A percentile compares a stretch with the other conserved stretches of the same genome.
These are phyloP conservation scores for Phataginus tricuspis DNA, from an alignment of 2,797 vertebrate genomes.

Conservation along the genomic window DNA sequence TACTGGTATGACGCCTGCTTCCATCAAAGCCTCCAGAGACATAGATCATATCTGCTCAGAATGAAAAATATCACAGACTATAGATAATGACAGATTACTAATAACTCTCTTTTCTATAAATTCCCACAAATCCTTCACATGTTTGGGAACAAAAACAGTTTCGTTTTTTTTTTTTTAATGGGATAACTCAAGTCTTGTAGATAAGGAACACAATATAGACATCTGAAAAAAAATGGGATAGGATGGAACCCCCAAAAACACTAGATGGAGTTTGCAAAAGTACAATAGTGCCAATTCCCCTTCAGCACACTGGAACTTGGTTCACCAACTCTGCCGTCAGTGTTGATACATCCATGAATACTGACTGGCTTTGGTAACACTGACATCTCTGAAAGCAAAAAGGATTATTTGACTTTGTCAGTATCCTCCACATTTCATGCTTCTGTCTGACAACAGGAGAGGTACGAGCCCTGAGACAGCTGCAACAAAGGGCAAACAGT, in stretches of 20 bases:
- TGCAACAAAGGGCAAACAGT: neutral
- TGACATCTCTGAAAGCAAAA: neutral
- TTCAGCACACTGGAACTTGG: neutral
- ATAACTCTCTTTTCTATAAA: neutral
- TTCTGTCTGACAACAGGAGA: neutral
- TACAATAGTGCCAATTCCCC: neutral
- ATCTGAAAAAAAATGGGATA: neutral
- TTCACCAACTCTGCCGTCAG: neutral
- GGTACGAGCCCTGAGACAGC: neutral
- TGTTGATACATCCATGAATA: neutral
- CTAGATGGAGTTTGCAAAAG: neutral
- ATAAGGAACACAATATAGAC: neutral
- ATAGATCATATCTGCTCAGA: constrained; percentile 96
- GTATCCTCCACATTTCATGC: neutral
- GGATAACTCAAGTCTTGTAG: neutral
- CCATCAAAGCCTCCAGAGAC: constrained; percentile 98
- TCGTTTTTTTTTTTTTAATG: neutral
- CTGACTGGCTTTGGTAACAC: neutral
- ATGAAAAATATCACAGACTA: constrained; percentile 18
- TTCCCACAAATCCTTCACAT: neutral
- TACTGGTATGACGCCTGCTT: constrained; percentile 97
- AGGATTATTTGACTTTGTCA: neutral
- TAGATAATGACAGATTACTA: neutral
- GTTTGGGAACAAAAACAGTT: neutral
- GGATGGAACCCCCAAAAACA: neutral